Conservation (phyloP, 2,797 vertebrate species). For the Halcyon leucocephala region DNA sequence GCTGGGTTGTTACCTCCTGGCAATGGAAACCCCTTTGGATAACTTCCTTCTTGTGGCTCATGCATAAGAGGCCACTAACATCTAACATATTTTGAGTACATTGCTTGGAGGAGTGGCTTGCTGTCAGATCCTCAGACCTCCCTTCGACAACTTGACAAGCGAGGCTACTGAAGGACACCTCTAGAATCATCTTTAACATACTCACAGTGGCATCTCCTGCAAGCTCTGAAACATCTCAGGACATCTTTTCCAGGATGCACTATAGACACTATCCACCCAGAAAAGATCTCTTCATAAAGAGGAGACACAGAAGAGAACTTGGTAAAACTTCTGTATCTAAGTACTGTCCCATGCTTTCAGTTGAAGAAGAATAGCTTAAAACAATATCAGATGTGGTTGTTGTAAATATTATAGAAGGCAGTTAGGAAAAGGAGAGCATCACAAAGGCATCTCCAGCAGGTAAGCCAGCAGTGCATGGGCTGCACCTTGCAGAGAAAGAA, state of each 20-base stretch:
- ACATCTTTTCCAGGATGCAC: neutral
- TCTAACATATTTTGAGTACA: neutral
- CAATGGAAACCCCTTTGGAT: neutral
- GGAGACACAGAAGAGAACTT: neutral
- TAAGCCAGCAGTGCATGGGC: neutral
- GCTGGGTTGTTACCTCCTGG: neutral
- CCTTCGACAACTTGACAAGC: neutral
- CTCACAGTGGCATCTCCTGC: neutral
- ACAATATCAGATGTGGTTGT: fast-evolving
- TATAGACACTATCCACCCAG: neutral
- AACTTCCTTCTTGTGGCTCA: neutral
- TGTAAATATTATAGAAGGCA: neutral
- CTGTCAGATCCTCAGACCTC: neutral
- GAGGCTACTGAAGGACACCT: neutral
- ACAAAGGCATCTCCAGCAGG: neutral
- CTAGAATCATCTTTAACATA: neutral
- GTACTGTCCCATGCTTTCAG: neutral
- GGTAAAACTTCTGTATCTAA: neutral
- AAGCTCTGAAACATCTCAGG: neutral
- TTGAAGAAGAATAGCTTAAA: neutral
- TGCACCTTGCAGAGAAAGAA: neutral
- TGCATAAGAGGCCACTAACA: neutral
- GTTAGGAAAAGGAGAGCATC: neutral
- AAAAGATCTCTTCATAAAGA: neutral
- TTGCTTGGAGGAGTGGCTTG: neutral